Evolutionary conservation across 1,140 invertebrate genomes (phyloP).

Genomic region (Zaprionus davidi): DNA sequence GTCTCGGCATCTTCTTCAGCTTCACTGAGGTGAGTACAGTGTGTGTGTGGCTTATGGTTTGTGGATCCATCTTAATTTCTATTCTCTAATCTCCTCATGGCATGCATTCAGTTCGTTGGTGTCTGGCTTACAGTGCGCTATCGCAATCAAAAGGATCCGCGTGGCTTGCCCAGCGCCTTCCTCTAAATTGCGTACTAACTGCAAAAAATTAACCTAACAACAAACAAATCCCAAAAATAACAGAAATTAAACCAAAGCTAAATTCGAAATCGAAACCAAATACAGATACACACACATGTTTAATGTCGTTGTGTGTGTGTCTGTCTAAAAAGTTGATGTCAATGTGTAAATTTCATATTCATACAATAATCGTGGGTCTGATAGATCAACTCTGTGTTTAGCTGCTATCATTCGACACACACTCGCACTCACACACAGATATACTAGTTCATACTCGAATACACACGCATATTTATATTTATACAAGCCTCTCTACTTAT

Average conservation of each 20-base stretch:
- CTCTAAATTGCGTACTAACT: conserved; percentile 88
- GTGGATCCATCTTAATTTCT: conserved; percentile 20
- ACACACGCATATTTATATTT: conserved; percentile 76
- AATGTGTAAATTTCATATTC: conserved; percentile 67
- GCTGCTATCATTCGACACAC: conserved; percentile 10
- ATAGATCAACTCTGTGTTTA: conserved; percentile 32
- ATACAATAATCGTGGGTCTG: conserved; percentile 58
- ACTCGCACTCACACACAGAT: conserved; percentile 31
- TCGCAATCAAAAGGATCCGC: conserved; percentile 98
- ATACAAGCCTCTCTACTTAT: conserved; percentile 61
- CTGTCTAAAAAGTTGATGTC: conserved; percentile 54
- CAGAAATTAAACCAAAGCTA: conserved; percentile 11
- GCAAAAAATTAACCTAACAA: conserved; percentile 29
- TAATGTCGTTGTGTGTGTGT: conserved; percentile 27
- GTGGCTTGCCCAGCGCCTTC: conserved; percentile 97
- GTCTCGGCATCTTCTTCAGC: conserved; percentile 97
- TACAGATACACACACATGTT: conserved; percentile 23
- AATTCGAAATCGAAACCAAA: conserved; percentile 12
- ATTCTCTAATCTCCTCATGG: conserved; percentile 49
- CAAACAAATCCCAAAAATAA: conserved; percentile 24
- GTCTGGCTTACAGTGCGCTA: conserved; percentile 98
- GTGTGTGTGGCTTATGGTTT: neutral
- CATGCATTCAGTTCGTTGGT: conserved; percentile 94
- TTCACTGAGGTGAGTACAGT: conserved; percentile 94
- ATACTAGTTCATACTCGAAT: conserved; percentile 2